Base-by-base conservation (phyloP, 1,140 invertebrate genomes). In the Psilanteris sp. region DNA sequence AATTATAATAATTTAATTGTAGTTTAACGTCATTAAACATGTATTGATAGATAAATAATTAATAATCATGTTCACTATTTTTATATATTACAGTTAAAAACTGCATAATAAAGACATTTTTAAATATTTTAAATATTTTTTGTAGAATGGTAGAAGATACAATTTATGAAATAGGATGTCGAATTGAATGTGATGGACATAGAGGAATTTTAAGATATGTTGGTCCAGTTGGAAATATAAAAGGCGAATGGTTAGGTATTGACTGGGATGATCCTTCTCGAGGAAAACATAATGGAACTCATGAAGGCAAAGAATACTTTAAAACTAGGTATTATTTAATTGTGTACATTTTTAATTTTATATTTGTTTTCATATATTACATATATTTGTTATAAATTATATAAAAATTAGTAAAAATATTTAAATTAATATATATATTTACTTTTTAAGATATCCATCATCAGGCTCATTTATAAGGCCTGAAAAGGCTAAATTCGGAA, bases 251-350 rank as follows among this genome's bases (percentile, higher is more conserved):
- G 96, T 89, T 96, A 59, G 97, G 97, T 1, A 91, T 98, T 9
- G 97, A 98, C 82, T 98, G 97, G 97, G 97, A 98, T 88, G 93
- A 97, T 84, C 89, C 92, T 1, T 84, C 86, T 15, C 90, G 96
- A 79, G 97, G 97, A 6, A 97, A 97, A 86, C 97, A 99, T 82
- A 92, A 96, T 91, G 97, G 97, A 0, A 92, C 90, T 20, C 91
- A 97, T 50, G 91, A 96, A 75, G 94, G 93, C 34, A 87, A 92
- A 32, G 90, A 92, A 77, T 98, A 97, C 86, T 98, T 98, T 84
- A 90, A 91, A 81, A 93, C 96, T 1, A 91, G 90, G 91, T 94
- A 89, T 36, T 31, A 16, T 15, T 29, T n/a, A 11, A 26, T 31
- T n/a, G n/a, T n/a, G n/a, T n/a, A 26, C 7, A 6, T 26, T 26